These are phyloP conservation scores for Lagopus leucura DNA, from an alignment of 2,113 vertebrate species.

Conservation along the genomic window DNA sequence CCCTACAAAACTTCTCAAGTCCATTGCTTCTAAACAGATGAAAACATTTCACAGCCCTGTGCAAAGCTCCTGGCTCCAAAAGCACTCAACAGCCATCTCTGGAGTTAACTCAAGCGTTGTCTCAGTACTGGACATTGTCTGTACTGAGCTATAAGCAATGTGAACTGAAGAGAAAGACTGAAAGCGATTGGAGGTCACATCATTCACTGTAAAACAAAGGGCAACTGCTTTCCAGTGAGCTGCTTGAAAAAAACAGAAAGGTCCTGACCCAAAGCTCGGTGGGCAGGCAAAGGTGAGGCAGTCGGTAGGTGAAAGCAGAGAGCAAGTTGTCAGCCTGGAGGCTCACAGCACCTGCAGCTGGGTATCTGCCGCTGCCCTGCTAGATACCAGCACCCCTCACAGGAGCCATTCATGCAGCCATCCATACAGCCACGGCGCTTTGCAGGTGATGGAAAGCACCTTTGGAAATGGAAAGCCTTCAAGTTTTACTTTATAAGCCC, in stretches of 20 bases:
- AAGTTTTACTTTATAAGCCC: conserved; percentile 38
- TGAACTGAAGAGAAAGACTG: background rate
- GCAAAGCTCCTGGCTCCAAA: background rate
- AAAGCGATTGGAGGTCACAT: background rate
- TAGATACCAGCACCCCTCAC: background rate
- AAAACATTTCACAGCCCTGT: background rate
- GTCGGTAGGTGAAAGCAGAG: background rate
- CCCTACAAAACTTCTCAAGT: background rate
- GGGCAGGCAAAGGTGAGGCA: background rate
- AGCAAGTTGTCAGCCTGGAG: background rate
- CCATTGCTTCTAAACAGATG: background rate
- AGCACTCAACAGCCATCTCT: background rate
- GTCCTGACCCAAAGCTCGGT: background rate
- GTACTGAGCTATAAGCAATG: background rate
- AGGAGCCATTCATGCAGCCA: background rate
- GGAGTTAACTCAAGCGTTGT: background rate
- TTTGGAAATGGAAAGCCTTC: background rate
- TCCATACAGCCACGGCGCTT: background rate
- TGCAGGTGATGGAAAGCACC: background rate
- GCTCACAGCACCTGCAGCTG: background rate
- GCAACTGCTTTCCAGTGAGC: background rate
- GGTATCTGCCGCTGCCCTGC: background rate
- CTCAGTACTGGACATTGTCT: background rate
- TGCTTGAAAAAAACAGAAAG: background rate
- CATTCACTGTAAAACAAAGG: background rate